These are phyloP conservation scores for Nicator chloris DNA, from an alignment of 2,113 vertebrate genomes.

Conservation along the genomic window DNA sequence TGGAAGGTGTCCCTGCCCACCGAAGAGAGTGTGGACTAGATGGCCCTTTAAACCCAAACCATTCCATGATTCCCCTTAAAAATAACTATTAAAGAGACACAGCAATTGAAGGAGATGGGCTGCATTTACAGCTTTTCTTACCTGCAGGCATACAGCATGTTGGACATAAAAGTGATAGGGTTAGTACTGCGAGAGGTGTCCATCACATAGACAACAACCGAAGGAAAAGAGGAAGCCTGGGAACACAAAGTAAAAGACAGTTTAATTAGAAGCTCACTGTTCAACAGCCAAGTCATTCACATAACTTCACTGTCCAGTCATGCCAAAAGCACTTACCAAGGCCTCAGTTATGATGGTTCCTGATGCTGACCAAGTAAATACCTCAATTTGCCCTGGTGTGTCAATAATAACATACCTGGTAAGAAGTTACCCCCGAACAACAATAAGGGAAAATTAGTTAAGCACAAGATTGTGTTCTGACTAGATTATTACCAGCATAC, in stretches of 20 bases:
- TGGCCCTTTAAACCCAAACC: not conserved
- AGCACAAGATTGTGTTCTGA: not conserved
- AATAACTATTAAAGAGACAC: not conserved
- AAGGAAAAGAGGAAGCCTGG: conserved; percentile 93
- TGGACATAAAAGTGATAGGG: conserved; percentile 98
- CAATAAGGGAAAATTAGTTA: not conserved
- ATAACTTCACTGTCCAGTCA: not conserved
- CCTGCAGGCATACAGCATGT: conserved; percentile 99
- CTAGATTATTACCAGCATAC: not conserved
- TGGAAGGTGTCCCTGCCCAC: not conserved
- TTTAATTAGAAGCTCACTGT: not conserved
- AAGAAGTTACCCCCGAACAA: not conserved
- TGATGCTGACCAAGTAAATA: conserved; percentile 98
- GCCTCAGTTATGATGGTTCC: conserved; percentile 97
- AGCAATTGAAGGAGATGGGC: not conserved
- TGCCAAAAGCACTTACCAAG: conserved; percentile 73
- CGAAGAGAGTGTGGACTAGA: fast-evolving
- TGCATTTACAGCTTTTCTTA: conserved; percentile 47
- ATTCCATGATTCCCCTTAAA: not conserved
- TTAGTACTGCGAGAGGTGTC: conserved; percentile 94
- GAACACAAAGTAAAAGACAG: not conserved
- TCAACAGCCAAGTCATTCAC: not conserved
- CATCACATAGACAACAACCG: conserved; percentile 95
- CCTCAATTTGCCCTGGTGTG: conserved; percentile 97
- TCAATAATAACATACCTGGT: conserved; percentile 92